phyloP scores from a whole-genome alignment of 2,888 invertebrate genomes.

The Nematopogon swammerdamellus region DNA sequence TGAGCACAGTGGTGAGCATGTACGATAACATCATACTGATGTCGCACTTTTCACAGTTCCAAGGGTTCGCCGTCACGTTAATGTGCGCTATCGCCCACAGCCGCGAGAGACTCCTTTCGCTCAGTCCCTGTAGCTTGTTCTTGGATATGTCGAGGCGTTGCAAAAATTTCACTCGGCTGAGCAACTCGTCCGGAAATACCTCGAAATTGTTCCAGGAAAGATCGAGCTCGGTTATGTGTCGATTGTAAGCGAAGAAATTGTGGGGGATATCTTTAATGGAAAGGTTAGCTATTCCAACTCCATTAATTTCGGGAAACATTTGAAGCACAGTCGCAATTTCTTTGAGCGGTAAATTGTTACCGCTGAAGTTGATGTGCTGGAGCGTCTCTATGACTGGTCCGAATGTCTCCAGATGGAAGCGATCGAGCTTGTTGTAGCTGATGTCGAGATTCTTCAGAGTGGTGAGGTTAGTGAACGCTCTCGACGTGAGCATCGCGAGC shows the following conservation, averaged over 20 bases:
- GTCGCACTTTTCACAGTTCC: slow-evolving; percentile 67
- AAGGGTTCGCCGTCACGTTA: slow-evolving; percentile 60
- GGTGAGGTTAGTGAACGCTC: slow-evolving; percentile 70
- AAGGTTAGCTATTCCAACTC: slow-evolving; percentile 59
- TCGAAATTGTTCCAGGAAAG: slow-evolving; percentile 69
- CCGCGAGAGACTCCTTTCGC: slow-evolving; percentile 53
- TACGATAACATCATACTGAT: slow-evolving; percentile 54
- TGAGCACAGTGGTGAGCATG: slow-evolving; percentile 52
- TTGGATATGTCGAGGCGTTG: slow-evolving; percentile 69
- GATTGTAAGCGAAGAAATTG: slow-evolving; percentile 56
- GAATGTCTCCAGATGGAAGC: slow-evolving; percentile 61
- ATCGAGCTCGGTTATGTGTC: slow-evolving; percentile 63
- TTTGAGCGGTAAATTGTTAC: slow-evolving; percentile 58
- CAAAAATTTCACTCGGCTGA: slow-evolving; percentile 55
- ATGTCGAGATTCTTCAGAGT: slow-evolving; percentile 68
- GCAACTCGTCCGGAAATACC: slow-evolving; percentile 51
- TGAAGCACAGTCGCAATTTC: slow-evolving; percentile 58
- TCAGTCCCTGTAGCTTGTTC: slow-evolving; percentile 65
- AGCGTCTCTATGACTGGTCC: slow-evolving; percentile 60
- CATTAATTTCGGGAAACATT: slow-evolving; percentile 53
- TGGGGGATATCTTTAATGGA: slow-evolving; percentile 53
- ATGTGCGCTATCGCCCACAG: slow-evolving; percentile 56
- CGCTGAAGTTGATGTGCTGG: slow-evolving; percentile 65
- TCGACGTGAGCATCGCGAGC: slow-evolving; percentile 69
- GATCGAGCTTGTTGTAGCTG: slow-evolving; percentile 71